phyloP scores from a whole-genome alignment of 2,113 vertebrate species.

The Gadus chalcogrammus region DNA sequence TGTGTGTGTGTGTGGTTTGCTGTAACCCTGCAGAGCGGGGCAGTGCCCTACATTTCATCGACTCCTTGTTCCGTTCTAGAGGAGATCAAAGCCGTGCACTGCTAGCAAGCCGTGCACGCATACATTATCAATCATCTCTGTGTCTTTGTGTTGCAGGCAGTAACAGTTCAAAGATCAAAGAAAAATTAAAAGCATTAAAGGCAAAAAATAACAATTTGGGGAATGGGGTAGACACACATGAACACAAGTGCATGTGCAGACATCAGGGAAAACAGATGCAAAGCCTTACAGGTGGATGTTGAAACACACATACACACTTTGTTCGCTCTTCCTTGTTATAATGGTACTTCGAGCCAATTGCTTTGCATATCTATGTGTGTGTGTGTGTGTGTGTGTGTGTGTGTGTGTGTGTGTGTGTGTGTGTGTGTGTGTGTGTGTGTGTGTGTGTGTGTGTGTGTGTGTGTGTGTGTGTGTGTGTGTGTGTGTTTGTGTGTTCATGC shows the following conservation, averaged over 20 bases:
- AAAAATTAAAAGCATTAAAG: slow-evolving; percentile 49
- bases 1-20: slow-evolving; percentile 6
- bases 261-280: not conserved
- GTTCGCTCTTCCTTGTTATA: not conserved
- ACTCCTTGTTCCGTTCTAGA: slow-evolving; percentile 51
- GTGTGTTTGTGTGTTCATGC: not conserved
- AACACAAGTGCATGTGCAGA: not conserved
- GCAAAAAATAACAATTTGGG: slow-evolving; percentile 20
- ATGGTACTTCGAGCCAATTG: no score
- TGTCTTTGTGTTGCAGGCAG: slow-evolving; percentile 52
- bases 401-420: not conserved
- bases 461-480: not conserved
- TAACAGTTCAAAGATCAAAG: slow-evolving; percentile 53
- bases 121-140: slow-evolving; percentile 65
- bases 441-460: not conserved
- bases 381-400: slow-evolving; percentile 2
- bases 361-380: not conserved
- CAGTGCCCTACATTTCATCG: slow-evolving; percentile 60
- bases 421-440: not conserved
- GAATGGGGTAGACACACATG: not conserved
- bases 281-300: not conserved
- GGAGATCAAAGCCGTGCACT: slow-evolving; percentile 55
- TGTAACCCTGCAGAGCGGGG: slow-evolving; percentile 45
- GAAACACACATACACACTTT: slow-evolving; percentile 6
- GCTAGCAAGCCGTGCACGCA: slow-evolving; percentile 49